These are phyloP conservation scores for Nemurella pictetii DNA, from an alignment of 2,888 invertebrate species.

Conservation along the genomic window DNA sequence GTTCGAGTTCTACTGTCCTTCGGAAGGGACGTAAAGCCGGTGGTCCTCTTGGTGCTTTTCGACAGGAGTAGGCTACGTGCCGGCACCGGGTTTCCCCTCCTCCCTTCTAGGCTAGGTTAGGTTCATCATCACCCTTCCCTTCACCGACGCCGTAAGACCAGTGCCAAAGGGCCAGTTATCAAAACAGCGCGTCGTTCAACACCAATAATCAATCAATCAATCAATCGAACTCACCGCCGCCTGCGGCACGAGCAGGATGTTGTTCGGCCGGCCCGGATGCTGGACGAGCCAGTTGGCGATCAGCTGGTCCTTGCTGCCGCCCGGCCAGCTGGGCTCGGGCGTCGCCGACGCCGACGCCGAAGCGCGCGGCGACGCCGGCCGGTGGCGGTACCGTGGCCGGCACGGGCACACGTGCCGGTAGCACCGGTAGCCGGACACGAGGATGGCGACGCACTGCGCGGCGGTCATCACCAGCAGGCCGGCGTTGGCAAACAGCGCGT, in stretches of 20 bases:
- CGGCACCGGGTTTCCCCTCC: too few species aligned
- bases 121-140: too few species aligned
- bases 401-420: conserved; percentile 45
- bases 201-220: too few species aligned
- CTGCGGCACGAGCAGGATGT: conserved; percentile 11
- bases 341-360: background rate
- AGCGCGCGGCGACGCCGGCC: background rate
- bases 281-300: conserved; percentile 41
- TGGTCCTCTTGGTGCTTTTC: too few species aligned
- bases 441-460: conserved; percentile 60
- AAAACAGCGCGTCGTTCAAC: too few species aligned
- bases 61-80: too few species aligned
- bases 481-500: conserved; percentile 64
- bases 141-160: too few species aligned
- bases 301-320: conserved; percentile 40
- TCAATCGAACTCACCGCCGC: conserved; percentile 27
- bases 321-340: conserved; percentile 27
- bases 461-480: conserved; percentile 63
- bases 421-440: conserved; percentile 44
- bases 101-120: too few species aligned
- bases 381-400: conserved; percentile 9
- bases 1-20: too few species aligned
- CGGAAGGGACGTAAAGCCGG: too few species aligned
- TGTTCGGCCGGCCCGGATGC: background rate
- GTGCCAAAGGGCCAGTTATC: too few species aligned